Base-by-base conservation (phyloP, 2,797 vertebrate genomes). In the Crenuchus spilurus region DNA sequence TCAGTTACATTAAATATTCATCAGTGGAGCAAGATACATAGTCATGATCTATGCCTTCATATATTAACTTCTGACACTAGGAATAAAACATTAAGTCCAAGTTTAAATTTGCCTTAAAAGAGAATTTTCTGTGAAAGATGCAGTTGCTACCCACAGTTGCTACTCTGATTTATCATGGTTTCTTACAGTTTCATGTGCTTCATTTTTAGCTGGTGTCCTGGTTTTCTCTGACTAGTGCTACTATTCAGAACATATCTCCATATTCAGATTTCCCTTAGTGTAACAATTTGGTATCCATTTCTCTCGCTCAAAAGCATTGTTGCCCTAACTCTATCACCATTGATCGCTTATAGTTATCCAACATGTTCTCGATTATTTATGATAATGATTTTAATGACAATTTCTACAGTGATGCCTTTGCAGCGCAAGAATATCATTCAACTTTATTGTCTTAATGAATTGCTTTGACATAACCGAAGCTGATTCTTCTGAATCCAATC, bases 1-100 rank as follows among this genome's bases (percentile, higher is more conserved):
- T 95, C 84, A 92, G 92, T 87, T 42, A 33, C 11, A n/a, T 33
- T 63, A 30, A 26, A 33, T 62, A 28, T 24, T 13, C 26, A 33
- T 57, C 11, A 8, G 7, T 26, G 6, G 24, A 7, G 20, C 4
- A 22, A 20, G 22, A 67, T 26, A 58, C 0, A 31, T 41, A 31
- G 6, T 24, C n/a, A n/a, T n/a, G n/a, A n/a, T 20, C 4, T 3
- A 62, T 39, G 33, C 33, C 8, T 35, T 35, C 3, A 3, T 8
- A 35, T 35, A 35, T 35, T 35, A 8, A 3, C 8, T n/a, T n/a
- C n/a, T n/a, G n/a, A n/a, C n/a, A n/a, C n/a, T n/a, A n/a, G n/a
- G n/a, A n/a, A n/a, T n/a, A n/a, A n/a, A 60, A 37, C 48, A 22
- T 42, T 8, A 61, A 37, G 11, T 2, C 16, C 0, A 52, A 13